Evolutionary conservation across 1,140 invertebrate species (phyloP).

Genomic region (Drosophila lowei): DNA sequence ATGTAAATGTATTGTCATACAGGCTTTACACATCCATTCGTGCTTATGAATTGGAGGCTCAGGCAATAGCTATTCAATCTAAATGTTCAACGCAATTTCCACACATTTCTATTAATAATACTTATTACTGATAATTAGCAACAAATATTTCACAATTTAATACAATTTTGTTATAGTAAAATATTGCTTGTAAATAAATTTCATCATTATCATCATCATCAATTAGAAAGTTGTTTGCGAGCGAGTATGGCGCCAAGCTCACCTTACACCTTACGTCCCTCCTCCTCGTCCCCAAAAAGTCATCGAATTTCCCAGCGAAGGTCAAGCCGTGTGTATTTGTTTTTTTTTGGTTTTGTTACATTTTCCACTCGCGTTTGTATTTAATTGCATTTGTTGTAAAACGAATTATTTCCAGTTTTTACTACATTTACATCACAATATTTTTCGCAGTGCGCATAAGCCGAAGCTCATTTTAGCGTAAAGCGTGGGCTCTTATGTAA

Average conservation of each 20-base stretch:
- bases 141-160: slow-evolving; percentile 27
- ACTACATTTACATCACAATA: slow-evolving; percentile 59
- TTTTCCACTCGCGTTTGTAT: slow-evolving; percentile 19
- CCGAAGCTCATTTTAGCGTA: slow-evolving; percentile 66
- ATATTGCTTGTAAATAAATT: slow-evolving; percentile 42
- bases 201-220: slow-evolving; percentile 53
- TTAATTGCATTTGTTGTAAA: slow-evolving; percentile 11
- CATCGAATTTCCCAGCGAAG: slow-evolving; percentile 72
- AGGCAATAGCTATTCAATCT: background rate
- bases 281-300: slow-evolving; percentile 1
- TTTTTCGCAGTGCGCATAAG: slow-evolving; percentile 66
- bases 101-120: slow-evolving; percentile 21
- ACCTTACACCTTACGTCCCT: background rate
- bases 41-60: background rate
- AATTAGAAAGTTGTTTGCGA: slow-evolving; percentile 70
- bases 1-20: background rate
- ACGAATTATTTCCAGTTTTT: slow-evolving; percentile 62
- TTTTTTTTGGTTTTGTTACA: slow-evolving; percentile 48
- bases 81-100: slow-evolving; percentile 17
- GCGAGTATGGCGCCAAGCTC: slow-evolving; percentile 46
- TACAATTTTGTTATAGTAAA: too few relatives aligned
- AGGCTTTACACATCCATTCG: background rate
- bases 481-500: slow-evolving; percentile 69
- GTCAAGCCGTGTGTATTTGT: slow-evolving; percentile 63
- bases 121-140: slow-evolving; percentile 31